phyloP scores from a whole-genome alignment of 1,140 invertebrate species.

The Drosophila baimaii region DNA sequence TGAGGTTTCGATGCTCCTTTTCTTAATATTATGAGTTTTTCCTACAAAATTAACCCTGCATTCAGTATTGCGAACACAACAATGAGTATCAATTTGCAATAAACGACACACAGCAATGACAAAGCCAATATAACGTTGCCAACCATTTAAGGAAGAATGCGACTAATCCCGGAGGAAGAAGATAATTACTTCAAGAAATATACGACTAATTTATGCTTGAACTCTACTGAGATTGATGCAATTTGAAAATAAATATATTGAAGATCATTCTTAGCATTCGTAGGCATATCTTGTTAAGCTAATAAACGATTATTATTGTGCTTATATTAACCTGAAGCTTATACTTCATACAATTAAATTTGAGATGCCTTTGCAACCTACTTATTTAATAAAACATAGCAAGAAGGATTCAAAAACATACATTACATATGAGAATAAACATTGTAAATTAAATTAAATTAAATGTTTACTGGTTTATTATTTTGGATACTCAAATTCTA shows the following conservation, averaged over 20 bases:
- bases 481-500: background rate
- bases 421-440: too few species aligned
- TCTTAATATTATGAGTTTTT: background rate
- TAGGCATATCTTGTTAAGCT: too few species aligned
- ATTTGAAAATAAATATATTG: too few species aligned
- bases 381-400: too few species aligned
- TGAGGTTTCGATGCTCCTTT: slow-evolving; percentile 62
- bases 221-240: background rate
- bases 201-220: background rate
- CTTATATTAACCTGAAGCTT: too few species aligned
- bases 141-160: background rate
- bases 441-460: background rate
- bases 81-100: slow-evolving; percentile 68
- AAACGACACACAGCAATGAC: background rate
- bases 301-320: too few species aligned
- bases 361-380: too few species aligned
- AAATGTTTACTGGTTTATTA: background rate
- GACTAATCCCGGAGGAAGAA: background rate
- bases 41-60: background rate
- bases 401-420: too few species aligned
- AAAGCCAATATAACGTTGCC: background rate
- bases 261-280: too few species aligned
- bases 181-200: background rate
- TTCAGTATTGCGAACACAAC: slow-evolving; percentile 40
- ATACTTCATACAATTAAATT: too few species aligned